These are phyloP conservation scores for Silvanus unidentatus DNA, from an alignment of 2,888 invertebrate species.

Conservation along the genomic window DNA sequence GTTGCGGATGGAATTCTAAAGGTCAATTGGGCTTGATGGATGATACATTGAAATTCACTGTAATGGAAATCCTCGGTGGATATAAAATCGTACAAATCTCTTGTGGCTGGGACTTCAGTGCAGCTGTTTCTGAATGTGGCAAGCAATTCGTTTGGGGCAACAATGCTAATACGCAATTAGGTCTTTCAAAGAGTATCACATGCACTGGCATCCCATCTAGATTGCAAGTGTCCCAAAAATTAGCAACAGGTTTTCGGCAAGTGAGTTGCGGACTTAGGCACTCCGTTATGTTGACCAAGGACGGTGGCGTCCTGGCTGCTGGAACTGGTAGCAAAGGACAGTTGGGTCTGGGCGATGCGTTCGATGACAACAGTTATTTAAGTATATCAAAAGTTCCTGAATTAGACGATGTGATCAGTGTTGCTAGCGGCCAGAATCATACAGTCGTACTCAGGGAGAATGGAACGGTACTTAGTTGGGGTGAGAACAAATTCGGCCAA, in stretches of 20 bases:
- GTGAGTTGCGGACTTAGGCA: slow-evolving; percentile 67
- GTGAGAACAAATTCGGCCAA: slow-evolving; percentile 80
- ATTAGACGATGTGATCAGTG: slow-evolving; percentile 53
- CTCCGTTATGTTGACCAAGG: slow-evolving; percentile 58
- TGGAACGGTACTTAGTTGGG: slow-evolving; percentile 67
- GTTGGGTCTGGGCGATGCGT: slow-evolving; percentile 53
- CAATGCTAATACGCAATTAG: slow-evolving; percentile 71
- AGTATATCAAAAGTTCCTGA: slow-evolving; percentile 52
- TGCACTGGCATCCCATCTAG: slow-evolving; percentile 44
- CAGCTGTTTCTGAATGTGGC: slow-evolving; percentile 64
- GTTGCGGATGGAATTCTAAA: slow-evolving; percentile 74
- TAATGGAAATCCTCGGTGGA: slow-evolving; percentile 55
- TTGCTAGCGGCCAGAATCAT: slow-evolving; percentile 79
- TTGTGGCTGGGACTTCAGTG: slow-evolving; percentile 80
- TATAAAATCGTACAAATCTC: slow-evolving; percentile 56
- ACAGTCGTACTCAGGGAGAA: slow-evolving; percentile 54
- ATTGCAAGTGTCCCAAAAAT: slow-evolving; percentile 43
- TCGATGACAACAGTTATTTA: slow-evolving; percentile 43
- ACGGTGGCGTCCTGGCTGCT: slow-evolving; percentile 57
- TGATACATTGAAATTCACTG: slow-evolving; percentile 51
- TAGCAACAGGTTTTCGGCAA: slow-evolving; percentile 50
- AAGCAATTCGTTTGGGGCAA: slow-evolving; percentile 78
- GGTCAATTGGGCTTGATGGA: slow-evolving; percentile 62
- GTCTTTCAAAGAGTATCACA: slow-evolving; percentile 49
- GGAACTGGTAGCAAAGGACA: slow-evolving; percentile 66